Percentiles rank a stretch among this genome's conserved stretches.
These are phyloP conservation scores for Turritopsis rubra DNA, from an alignment of 30 jellyfish, hydroid and myxozoan species.

Conservation along the genomic window DNA sequence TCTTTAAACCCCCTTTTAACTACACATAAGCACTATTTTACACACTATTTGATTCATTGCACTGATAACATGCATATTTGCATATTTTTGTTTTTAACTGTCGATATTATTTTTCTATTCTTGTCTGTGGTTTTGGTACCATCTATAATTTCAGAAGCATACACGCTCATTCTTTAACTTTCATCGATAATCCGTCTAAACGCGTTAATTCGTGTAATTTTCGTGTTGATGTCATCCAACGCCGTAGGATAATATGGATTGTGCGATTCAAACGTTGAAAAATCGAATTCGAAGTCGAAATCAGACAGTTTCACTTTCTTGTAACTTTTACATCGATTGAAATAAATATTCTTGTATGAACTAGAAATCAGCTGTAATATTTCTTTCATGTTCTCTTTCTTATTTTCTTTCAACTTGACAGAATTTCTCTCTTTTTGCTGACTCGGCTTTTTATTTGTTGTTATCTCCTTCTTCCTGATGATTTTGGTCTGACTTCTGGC, in stretches of 20 bases:
- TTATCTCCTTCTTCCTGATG: not conserved
- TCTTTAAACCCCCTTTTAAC: no score
- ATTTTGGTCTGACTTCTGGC: not conserved
- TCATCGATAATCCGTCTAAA: not conserved
- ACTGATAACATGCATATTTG: no score
- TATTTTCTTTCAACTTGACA: not conserved
- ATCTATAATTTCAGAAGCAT: no score
- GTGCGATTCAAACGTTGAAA: conserved; percentile 15
- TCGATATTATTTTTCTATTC: no score
- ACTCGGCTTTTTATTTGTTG: not conserved
- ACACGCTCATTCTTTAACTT: no score
- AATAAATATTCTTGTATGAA: conserved; percentile 21
- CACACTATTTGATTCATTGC: no score
- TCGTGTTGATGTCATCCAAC: conserved; percentile 1
- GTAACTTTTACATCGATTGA: conserved; percentile 25
- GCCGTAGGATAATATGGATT: conserved; percentile 10
- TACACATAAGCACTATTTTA: no score
- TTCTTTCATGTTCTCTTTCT: conserved; percentile 13
- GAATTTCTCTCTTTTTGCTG: not conserved
- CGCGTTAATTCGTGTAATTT: not conserved
- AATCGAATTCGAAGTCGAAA: conserved; percentile 22
- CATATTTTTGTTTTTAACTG: no score
- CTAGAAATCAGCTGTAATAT: conserved; percentile 14
- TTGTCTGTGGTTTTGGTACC: no score
- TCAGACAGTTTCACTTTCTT: conserved; percentile 11